Conservation (phyloP, 1,140 invertebrate species). For the Magallana ariakensis region DNA sequence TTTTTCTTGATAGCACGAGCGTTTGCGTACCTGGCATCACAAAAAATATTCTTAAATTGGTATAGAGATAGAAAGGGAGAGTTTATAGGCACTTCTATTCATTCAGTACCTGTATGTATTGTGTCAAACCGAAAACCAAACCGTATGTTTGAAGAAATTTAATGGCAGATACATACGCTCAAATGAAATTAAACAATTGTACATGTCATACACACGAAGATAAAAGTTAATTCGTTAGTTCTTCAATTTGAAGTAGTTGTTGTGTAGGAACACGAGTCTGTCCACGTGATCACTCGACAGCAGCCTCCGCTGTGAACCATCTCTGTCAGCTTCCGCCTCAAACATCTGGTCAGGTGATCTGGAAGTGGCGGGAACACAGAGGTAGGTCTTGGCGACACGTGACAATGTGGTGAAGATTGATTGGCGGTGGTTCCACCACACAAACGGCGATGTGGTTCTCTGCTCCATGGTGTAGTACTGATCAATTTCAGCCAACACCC, state of each 20-base stretch:
- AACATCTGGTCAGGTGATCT: conserved; percentile 27
- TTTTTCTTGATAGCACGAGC: no score
- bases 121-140: no score
- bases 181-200: no score
- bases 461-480: conserved; percentile 46
- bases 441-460: conserved; percentile 39
- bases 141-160: no score
- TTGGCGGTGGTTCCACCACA: conserved; percentile 52
- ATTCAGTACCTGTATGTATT: no score
- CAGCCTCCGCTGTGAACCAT: not conserved
- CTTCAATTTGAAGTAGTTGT: conserved; percentile 46
- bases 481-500: conserved; percentile 50
- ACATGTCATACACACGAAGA: no score
- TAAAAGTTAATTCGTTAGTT: not conserved
- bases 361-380: conserved; percentile 46
- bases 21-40: no score
- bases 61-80: no score
- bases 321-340: not conserved
- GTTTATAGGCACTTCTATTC: no score
- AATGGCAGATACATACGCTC: no score
- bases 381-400: conserved; percentile 44
- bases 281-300: conserved; percentile 22
- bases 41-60: no score
- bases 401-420: conserved; percentile 47
- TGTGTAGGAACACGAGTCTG: conserved; percentile 45